Base-by-base conservation (phyloP, 2,888 invertebrate genomes). In the Sinodicranocentrus sp. region DNA sequence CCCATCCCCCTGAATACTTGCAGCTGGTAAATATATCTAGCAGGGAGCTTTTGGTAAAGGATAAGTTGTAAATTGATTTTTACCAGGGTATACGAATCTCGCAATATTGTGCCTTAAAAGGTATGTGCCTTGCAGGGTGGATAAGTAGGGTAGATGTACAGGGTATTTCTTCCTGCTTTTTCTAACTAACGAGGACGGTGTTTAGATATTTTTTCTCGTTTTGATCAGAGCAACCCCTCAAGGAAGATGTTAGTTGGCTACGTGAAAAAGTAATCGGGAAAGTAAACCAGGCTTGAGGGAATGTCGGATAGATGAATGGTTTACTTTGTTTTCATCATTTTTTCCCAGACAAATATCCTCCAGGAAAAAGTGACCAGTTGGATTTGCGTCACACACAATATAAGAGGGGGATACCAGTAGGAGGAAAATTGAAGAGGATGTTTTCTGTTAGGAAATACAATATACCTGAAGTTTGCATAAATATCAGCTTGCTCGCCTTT, bases 51-150 rank as follows among this genome's bases (percentile, higher is more conserved):
- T n/a, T n/a, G n/a, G n/a, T n/a, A n/a, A n/a, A n/a, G n/a, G n/a
- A n/a, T n/a, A 73, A 73, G 19, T 17, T 63, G n/a, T 43, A 73
- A 73, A 73, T 73, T 73, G 73, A 73, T 73, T 73, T 73, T 73
- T 54, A 6, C 54, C 19, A 25, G 19, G 19, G 54, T 54, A 2
- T 1, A 54, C 19, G 15, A n/a, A n/a, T n/a, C n/a, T n/a, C n/a
- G n/a, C n/a, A n/a, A n/a, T n/a, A n/a, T n/a, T n/a, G n/a, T n/a
- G n/a, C n/a, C n/a, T n/a, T n/a, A n/a, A n/a, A n/a, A n/a, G n/a
- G n/a, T n/a, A n/a, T n/a, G n/a, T 28, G 33, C 1, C 28, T 3
- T 57, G 25, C 19, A 2, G 15, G 2, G 8, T 57, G 6, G 19
- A 2, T 25, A 17, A 17, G 10, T 21, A 21, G 1, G 13, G 3